Percentiles rank a stretch among this genome's conserved stretches.
phyloP scores from a whole-genome alignment of 2,113 vertebrate species.

The Neodontobutis hainanensis region DNA sequence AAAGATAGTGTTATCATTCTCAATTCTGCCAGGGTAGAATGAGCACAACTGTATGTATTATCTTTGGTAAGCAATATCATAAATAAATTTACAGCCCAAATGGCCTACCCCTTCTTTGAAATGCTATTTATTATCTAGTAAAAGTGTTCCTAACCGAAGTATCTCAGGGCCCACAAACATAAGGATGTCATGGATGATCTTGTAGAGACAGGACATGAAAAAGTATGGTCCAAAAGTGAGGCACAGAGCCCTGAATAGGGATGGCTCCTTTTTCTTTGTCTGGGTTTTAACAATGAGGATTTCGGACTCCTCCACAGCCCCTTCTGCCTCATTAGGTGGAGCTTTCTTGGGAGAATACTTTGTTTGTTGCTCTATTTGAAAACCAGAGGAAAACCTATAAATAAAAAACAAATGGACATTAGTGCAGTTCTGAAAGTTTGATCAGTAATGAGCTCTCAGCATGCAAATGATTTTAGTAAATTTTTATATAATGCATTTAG shows the following conservation, averaged over 20 bases:
- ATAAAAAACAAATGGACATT: too few species aligned
- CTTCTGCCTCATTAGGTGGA: conserved; percentile 49
- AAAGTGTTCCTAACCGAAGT: conserved; percentile 80
- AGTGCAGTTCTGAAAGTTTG: too few species aligned
- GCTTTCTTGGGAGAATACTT: conserved; percentile 76
- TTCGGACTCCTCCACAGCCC: conserved; percentile 80
- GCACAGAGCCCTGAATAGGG: conserved; percentile 89
- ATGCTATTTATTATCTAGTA: neutral
- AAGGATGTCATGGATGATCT: conserved; percentile 90
- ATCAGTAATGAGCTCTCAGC: too few species aligned
- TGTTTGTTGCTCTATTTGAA: conserved; percentile 63
- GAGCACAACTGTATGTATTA: too few species aligned
- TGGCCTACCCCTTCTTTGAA: neutral
- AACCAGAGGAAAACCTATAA: neutral
- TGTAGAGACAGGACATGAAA: conserved; percentile 92
- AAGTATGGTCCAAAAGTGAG: conserved; percentile 94
- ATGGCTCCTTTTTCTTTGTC: conserved; percentile 80
- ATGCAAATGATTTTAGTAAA: too few species aligned
- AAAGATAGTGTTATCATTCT: too few species aligned
- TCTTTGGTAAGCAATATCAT: too few species aligned
- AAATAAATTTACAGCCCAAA: too few species aligned
- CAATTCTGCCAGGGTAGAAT: too few species aligned
- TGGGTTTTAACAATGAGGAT: conserved; percentile 82
- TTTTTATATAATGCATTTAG: too few species aligned
- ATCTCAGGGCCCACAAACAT: conserved; percentile 93